Evolutionary conservation across 2,888 invertebrate genomes (phyloP), one percentile per base, ranked within the genome.

Genomic region (Drosophila siamana): DNA sequence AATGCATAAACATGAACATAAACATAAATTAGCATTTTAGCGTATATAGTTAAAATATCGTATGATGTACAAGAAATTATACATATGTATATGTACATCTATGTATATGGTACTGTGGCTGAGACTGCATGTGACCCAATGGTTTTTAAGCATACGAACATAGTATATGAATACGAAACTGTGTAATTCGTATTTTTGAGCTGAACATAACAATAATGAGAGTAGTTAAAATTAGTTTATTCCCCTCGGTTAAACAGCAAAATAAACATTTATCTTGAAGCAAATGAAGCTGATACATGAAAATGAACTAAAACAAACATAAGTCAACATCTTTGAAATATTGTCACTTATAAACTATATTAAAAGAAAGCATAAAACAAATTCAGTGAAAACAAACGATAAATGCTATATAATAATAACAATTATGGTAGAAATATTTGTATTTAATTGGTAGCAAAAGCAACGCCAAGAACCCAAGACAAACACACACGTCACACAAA

Each of bases 141-240:
- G 68, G 50, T 63, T 74, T 74, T 74, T 59, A 67, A 67, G 57
- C 56, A 76, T 51, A 54, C 52, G 50, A 52, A 36, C 24, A 44
- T 51, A 48, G 40, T 41, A 50, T 57, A 66, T 59, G 47, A 47
- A 62, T 61, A 22, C 30, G 41, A 36, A 36, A 43, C 48, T 46
- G 40, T 52, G 50, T 55, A 57, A 66, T 54, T 67, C 44, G 71
- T 72, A 78, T 77, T 78, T 62, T 84, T 76, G 78, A 82, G 82
- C 82, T 82, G 82, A 82, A 84, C 81, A 86, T 84, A 81, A 82
- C 82, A 82, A 82, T 82, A 82, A 82, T 84, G 79, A 78, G 71
- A 62, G 81, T 86, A 86, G 86, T 84, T 74, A 84, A 84, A 86
- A 81, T 70, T 81, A 84, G 84, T 67, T 67, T 66, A 84, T 62